These are phyloP conservation scores for Corvus cornix DNA, from an alignment of 2,113 vertebrate genomes.

Conservation along the genomic window DNA sequence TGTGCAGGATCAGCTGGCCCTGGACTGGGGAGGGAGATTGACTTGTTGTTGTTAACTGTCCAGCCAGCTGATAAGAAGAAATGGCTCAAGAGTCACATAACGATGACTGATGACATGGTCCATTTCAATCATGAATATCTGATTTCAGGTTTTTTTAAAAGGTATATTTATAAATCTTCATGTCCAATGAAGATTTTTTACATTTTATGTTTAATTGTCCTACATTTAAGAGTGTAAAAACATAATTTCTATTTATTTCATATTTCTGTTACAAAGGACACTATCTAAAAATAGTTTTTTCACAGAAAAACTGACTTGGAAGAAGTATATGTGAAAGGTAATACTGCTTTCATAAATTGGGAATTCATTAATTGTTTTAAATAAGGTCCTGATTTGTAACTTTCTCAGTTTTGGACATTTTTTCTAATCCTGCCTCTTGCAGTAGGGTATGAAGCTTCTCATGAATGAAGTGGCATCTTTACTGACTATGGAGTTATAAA, in stretches of 20 bases:
- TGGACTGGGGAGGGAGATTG: not conserved
- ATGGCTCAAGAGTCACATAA: not conserved
- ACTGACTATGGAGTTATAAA: slow-evolving; percentile 22
- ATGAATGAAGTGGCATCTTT: slow-evolving; percentile 62
- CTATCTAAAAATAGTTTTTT: not conserved
- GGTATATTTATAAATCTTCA: not conserved
- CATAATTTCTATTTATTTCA: not conserved
- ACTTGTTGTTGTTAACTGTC: not conserved
- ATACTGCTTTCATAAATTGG: not conserved
- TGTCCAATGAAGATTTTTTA: not conserved
- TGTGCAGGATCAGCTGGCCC: not conserved
- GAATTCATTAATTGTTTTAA: not conserved
- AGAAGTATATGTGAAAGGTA: not conserved
- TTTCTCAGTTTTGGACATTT: not conserved
- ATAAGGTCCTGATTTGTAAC: not conserved
- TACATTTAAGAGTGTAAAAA: not conserved
- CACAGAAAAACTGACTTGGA: not conserved
- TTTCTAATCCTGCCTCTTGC: not conserved
- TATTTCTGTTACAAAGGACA: not conserved
- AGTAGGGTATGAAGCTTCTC: slow-evolving; percentile 13
- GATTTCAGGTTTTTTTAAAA: not conserved
- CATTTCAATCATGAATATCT: not conserved
- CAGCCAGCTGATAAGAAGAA: not conserved
- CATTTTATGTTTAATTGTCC: not conserved
- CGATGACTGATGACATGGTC: not conserved